These are phyloP conservation scores for Zalophus californianus DNA, from an alignment of 2,797 vertebrate species.

Conservation along the genomic window DNA sequence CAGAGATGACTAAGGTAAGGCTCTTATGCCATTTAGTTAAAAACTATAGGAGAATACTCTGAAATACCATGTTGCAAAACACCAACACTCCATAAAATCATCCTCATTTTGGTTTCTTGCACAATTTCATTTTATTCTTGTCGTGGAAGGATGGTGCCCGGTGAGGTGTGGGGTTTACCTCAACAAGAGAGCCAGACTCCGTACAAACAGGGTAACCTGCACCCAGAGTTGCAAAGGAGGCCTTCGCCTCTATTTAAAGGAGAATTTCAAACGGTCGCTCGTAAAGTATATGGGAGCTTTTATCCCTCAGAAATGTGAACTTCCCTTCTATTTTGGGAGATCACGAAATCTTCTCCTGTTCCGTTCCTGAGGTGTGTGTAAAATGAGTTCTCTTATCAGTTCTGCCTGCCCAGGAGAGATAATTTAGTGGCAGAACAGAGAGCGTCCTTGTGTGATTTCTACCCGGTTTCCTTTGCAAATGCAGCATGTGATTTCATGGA, in stretches of 20 bases:
- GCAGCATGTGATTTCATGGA: neutral
- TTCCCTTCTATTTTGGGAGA: slow-evolving; percentile 34
- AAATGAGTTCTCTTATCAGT: slow-evolving; percentile 62
- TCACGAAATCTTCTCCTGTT: neutral
- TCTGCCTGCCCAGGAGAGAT: slow-evolving; percentile 66
- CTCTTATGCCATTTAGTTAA: neutral
- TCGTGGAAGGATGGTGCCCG: rapidly evolving
- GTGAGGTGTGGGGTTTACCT: rapidly evolving
- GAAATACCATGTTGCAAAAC: rapidly evolving
- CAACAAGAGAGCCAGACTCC: neutral
- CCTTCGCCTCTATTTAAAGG: neutral
- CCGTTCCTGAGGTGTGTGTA: neutral
- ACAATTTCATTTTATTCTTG: neutral
- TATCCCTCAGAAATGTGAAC: neutral
- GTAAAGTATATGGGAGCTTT: neutral
- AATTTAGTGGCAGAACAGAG: slow-evolving; percentile 42
- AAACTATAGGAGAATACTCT: rapidly evolving
- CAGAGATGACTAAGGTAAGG: neutral
- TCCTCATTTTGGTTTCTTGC: rapidly evolving
- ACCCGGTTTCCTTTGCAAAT: slow-evolving; percentile 23
- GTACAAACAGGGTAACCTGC: neutral
- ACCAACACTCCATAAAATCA: rapidly evolving
- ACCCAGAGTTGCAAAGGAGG: rapidly evolving
- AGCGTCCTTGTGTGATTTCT: slow-evolving; percentile 17
- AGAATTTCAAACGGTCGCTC: neutral